These are phyloP conservation scores for Oscheius sp. DNA, from an alignment of 2,888 invertebrate species.

Conservation along the genomic window DNA sequence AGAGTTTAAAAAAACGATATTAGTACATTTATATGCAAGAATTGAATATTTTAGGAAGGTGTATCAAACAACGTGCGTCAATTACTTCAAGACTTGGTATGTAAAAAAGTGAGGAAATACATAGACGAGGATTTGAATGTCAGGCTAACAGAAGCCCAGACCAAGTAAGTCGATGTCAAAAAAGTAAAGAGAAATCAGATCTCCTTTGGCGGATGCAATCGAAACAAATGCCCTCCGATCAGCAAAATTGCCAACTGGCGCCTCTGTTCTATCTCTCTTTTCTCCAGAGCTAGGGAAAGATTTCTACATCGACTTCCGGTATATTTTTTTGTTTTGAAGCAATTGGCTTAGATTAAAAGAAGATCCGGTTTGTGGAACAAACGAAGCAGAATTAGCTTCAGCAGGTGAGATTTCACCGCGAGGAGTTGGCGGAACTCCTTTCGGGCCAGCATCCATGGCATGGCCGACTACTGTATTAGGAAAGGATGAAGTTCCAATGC, in stretches of 20 bases:
- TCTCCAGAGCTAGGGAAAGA: conserved; percentile 35
- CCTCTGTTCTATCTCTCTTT: conserved; percentile 11
- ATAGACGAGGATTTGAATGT: conserved; percentile 60
- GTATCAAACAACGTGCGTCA: conserved; percentile 59
- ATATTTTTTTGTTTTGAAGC: neutral
- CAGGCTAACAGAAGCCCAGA: conserved; percentile 55
- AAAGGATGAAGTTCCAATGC: conserved; percentile 48
- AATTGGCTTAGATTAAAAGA: conserved; percentile 46
- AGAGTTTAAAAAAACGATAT: too few relatives aligned
- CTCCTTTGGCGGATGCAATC: conserved; percentile 44
- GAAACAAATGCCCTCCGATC: conserved; percentile 47
- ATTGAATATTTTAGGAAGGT: conserved; percentile 47
- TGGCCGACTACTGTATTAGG: conserved; percentile 33
- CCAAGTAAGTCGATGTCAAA: conserved; percentile 25
- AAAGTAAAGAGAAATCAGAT: neutral
- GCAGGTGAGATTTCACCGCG: conserved; percentile 53
- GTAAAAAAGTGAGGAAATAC: conserved; percentile 56
- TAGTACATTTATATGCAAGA: neutral
- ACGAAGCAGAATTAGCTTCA: conserved; percentile 53
- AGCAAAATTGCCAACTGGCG: conserved; percentile 25
- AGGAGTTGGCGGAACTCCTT: conserved; percentile 49
- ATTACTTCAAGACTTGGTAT: conserved; percentile 53
- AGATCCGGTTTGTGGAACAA: conserved; percentile 46
- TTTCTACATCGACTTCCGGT: conserved; percentile 49
- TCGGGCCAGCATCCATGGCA: conserved; percentile 42